Base-by-base conservation (phyloP, 2,113 vertebrate species). In the Varanus komodoensis region DNA sequence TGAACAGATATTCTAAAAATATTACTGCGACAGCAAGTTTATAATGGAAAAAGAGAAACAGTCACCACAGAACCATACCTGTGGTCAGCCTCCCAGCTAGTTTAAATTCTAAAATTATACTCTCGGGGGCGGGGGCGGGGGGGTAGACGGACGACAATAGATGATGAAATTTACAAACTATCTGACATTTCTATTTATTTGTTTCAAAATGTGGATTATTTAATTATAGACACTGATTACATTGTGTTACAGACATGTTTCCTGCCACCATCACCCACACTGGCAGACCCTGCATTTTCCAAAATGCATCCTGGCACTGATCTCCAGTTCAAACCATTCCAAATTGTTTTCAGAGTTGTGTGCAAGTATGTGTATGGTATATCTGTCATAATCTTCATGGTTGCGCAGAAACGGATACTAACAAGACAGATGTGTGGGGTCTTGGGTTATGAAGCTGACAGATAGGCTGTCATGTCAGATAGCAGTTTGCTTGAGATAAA, bases 301-400 rank as follows among this genome's bases (percentile, higher is more conserved):
- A 57, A 69, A 81, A 75, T 82, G 52, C 57, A 82, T 38, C 14
- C 54, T 75, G 67, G 84, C 82, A 91, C 93, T 94, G 88, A 90
- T 87, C 90, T 94, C 78, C 87, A 93, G 90, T 89, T 92, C 91
- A 91, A 82, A 38, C 77, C 32, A 11, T 85, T 92, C 84, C 90
- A 89, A 82, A 94, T 93, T 91, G 86, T 68, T 92, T 94, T 73
- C 73, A 79, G 89, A n/a, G 57, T 78, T 93, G 89, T 0, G 3
- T 87, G 89, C 92, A 90, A 90, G 90, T 82, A 81, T 50, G 89
- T 91, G 87, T 86, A 77, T 93, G 92, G 92, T 87, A 79, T 89
- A 95, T 93, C 92, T 96, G 96, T 95, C 93, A 89, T 86, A 91
- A 87, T 93, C 90, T 93, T 94, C 93, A 91, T 95, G 92, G 94